Conservation (phyloP, 1,140 invertebrate species). For the Drosophila ohnishii region DNA sequence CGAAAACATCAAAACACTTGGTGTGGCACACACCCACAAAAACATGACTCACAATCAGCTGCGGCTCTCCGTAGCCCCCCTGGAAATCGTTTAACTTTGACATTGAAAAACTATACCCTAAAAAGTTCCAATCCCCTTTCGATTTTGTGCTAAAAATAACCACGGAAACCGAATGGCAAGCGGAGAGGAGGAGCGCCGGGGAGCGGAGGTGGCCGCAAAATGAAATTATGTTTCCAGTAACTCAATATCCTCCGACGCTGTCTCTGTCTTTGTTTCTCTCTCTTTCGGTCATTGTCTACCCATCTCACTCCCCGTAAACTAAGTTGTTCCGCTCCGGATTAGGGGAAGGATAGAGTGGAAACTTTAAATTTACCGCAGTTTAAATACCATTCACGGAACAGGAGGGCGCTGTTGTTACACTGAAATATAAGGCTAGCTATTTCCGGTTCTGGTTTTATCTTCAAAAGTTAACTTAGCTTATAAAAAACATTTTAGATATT, state of each 20-base stretch:
- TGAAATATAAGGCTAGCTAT: not conserved
- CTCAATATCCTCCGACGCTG: slow-evolving; percentile 57
- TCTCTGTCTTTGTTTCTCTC: not conserved
- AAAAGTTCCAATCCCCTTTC: slow-evolving; percentile 7
- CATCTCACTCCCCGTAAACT: not conserved
- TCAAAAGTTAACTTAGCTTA: too few relatives aligned
- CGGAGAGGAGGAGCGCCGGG: slow-evolving; percentile 2
- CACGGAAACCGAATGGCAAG: slow-evolving; percentile 58
- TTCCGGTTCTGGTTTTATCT: not conserved
- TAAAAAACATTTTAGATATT: too few relatives aligned
- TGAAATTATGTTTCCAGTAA: slow-evolving; percentile 77
- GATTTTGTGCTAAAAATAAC: slow-evolving; percentile 61
- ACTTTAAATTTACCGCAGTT: slow-evolving; percentile 71
- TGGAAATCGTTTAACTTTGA: slow-evolving; percentile 61
- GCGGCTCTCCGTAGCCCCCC: slow-evolving; percentile 1
- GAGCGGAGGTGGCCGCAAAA: slow-evolving; percentile 62
- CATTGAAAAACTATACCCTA: slow-evolving; percentile 70
- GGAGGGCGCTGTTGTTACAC: slow-evolving; percentile 16
- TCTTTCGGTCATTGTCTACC: not conserved
- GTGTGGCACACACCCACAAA: slow-evolving; percentile 22
- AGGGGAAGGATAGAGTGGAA: slow-evolving; percentile 41
- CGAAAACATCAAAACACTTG: slow-evolving; percentile 31
- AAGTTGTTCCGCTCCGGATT: slow-evolving; percentile 12
- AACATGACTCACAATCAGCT: slow-evolving; percentile 57
- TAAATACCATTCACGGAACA: slow-evolving; percentile 39